Percentiles rank a stretch among this genome's conserved stretches.
phyloP scores from a whole-genome alignment of 2,113 vertebrate species.

The Rattus rattus region DNA sequence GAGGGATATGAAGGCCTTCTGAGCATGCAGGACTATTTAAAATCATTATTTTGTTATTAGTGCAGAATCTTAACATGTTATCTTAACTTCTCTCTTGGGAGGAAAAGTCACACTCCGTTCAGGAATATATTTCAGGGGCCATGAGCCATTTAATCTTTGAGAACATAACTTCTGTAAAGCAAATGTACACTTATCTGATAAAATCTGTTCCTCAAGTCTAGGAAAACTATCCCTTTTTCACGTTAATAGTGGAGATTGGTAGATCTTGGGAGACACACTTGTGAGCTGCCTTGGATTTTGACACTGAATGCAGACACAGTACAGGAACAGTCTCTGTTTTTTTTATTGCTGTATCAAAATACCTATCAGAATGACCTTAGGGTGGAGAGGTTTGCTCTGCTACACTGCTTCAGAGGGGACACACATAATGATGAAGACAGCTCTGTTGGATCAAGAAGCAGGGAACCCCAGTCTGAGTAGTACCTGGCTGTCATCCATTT shows the following conservation, averaged over 20 bases:
- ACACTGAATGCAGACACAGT: neutral
- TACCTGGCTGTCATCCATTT: neutral
- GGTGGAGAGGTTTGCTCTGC: neutral
- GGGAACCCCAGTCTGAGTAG: neutral
- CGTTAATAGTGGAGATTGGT: neutral
- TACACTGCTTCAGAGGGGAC: neutral
- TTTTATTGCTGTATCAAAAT: neutral
- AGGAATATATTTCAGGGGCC: neutral
- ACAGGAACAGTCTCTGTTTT: neutral
- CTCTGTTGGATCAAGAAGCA: neutral
- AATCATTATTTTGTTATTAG: neutral
- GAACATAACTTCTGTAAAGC: constrained; percentile 23
- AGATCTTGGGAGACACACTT: neutral
- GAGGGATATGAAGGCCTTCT: neutral
- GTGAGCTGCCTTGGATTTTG: neutral
- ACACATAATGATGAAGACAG: too few relatives aligned
- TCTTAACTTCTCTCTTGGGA: neutral
- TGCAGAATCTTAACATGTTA: neutral
- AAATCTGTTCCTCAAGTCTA: neutral
- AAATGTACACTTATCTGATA: neutral
- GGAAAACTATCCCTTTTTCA: neutral
- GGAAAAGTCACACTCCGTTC: neutral
- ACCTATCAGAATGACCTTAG: too few relatives aligned
- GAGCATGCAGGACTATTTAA: constrained; percentile 2
- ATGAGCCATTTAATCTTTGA: neutral